These are phyloP conservation scores for Himalopsyche japonica DNA, from an alignment of 2,888 invertebrate genomes.

Conservation along the genomic window DNA sequence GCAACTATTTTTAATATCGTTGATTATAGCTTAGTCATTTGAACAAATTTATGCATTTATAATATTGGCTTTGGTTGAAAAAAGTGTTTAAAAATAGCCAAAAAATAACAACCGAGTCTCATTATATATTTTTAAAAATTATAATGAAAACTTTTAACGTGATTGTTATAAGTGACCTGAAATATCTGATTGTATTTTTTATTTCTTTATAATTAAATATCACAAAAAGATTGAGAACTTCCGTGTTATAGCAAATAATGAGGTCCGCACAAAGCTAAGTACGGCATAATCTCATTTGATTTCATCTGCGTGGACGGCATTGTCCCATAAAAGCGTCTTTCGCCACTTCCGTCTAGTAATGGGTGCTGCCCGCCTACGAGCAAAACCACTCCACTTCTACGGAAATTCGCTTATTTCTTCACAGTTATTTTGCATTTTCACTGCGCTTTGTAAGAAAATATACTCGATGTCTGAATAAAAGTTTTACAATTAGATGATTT, in stretches of 20 bases:
- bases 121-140: too few relatives aligned
- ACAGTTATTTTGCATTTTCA: not conserved
- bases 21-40: too few relatives aligned
- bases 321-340: not conserved
- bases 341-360: not conserved
- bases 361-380: not conserved
- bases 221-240: too few relatives aligned
- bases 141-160: too few relatives aligned
- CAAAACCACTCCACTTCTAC: not conserved
- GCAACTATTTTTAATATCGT: too few relatives aligned
- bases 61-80: too few relatives aligned
- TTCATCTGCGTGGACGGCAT: slow-evolving; percentile 2
- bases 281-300: slow-evolving; percentile 16
- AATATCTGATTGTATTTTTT: too few relatives aligned
- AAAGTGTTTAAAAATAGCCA: too few relatives aligned
- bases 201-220: too few relatives aligned
- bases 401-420: not conserved
- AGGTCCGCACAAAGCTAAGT: slow-evolving; percentile 11
- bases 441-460: not conserved
- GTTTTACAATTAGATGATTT: not conserved
- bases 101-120: too few relatives aligned
- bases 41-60: too few relatives aligned
- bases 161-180: too few relatives aligned
- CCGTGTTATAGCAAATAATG: slow-evolving; percentile 11
- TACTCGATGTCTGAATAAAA: not conserved